Conservation (phyloP, 2,888 invertebrate genomes). For the Octodonta nipae region DNA sequence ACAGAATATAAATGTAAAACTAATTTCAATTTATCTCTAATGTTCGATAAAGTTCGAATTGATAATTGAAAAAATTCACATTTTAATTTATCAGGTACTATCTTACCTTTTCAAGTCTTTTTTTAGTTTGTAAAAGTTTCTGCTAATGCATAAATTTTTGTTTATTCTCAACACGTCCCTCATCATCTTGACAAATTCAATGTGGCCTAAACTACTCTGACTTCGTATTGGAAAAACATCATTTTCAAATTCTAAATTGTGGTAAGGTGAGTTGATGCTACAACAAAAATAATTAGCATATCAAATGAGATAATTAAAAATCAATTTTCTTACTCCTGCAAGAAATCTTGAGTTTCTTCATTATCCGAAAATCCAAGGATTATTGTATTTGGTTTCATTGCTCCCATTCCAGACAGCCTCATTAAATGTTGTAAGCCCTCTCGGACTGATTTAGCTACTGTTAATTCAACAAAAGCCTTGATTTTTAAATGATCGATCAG, state of each 20-base stretch:
- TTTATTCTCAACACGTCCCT: constrained; percentile 79
- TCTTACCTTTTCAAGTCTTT: constrained; percentile 56
- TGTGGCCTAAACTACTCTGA: constrained; percentile 18
- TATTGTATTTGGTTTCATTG: constrained; percentile 98
- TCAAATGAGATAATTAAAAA: constrained; percentile 1
- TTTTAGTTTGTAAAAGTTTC: constrained; percentile 78
- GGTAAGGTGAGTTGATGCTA: constrained; percentile 48
- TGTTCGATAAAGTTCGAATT: too few species aligned
- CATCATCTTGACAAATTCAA: constrained; percentile 73
- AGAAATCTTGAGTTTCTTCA: constrained; percentile 60
- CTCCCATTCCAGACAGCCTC: constrained; percentile 86
- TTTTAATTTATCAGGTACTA: too few species aligned
- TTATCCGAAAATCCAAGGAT: constrained; percentile 86
- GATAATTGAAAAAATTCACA: too few species aligned
- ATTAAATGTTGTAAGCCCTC: constrained; percentile 87
- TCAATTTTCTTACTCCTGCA: constrained; percentile 43
- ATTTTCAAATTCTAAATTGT: constrained; percentile 43
- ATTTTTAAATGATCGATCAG: constrained; percentile 90
- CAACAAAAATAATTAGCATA: constrained; percentile 11
- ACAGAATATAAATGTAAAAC: too few species aligned
- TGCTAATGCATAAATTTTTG: constrained; percentile 86
- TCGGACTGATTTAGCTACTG: constrained; percentile 69
- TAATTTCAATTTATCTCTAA: too few species aligned
- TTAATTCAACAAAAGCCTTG: constrained; percentile 93
- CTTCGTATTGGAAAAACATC: constrained; percentile 43